These are phyloP conservation scores for Patella depressa DNA, from an alignment of 2,888 invertebrate species.

Conservation along the genomic window DNA sequence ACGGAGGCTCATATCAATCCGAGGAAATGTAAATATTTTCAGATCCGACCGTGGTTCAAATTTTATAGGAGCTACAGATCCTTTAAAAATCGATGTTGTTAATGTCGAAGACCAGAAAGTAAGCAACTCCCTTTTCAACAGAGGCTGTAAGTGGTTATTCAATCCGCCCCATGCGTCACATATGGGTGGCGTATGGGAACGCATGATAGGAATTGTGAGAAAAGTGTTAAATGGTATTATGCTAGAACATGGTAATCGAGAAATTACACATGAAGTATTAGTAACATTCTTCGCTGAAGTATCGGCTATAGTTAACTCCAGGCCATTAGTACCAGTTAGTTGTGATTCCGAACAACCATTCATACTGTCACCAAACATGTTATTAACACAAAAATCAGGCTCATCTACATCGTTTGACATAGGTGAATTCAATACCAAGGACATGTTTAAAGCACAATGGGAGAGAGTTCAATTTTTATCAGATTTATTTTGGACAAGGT, in stretches of 20 bases:
- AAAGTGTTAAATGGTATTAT: conserved; percentile 36
- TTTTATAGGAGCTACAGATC: conserved; percentile 29
- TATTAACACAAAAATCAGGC: no score
- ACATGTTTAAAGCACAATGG: no score
- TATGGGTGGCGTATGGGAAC: conserved; percentile 37
- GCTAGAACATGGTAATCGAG: background rate
- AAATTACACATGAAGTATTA: conserved; percentile 35
- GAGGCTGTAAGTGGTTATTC: conserved; percentile 33
- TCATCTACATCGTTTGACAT: no score
- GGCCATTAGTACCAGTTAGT: conserved; percentile 20
- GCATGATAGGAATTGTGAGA: conserved; percentile 35
- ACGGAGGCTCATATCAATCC: conserved; percentile 30
- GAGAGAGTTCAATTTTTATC: no score
- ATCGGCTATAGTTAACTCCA: conserved; percentile 30
- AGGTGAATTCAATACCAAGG: no score
- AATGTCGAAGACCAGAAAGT: no score
- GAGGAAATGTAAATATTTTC: conserved; percentile 27
- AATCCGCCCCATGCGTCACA: conserved; percentile 39
- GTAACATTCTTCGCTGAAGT: conserved; percentile 37
- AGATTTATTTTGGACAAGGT: no score
- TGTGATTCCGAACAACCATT: no score
- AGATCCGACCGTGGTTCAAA: conserved; percentile 36
- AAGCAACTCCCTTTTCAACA: background rate
- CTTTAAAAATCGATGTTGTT: conserved; percentile 17
- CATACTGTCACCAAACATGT: no score